Base-by-base conservation (phyloP, 2,797 vertebrate species). In the Xyrichtys novacula region DNA sequence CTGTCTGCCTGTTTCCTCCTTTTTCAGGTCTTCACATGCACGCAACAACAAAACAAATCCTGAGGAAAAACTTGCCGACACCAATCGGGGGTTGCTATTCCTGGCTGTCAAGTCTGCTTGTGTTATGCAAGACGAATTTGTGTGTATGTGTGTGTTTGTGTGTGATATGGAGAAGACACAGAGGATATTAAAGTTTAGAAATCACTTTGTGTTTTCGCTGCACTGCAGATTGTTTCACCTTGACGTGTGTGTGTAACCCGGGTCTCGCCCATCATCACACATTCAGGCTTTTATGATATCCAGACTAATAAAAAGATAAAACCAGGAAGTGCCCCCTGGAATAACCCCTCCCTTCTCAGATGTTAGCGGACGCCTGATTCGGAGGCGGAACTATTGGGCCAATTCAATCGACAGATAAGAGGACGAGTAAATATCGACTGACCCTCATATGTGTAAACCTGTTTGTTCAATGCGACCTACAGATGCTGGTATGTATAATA, bases 41-140 rank as follows among this genome's bases (percentile, higher is more conserved):
- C 47, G 40, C 34, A 34, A 47, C 5, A 19, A 36, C 64, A 20
- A 71, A 70, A 59, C 12, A 53, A 40, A 46, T 70, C 46, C 53
- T 31, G 14, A 54, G 61, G 56, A 65, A 55, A 71, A 65, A 43
- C 63, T 65, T 57, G 5, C 66, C 0, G 1, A 62, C 71, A 71
- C 66, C 50, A 74, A 69, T 76, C 56, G 55, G 12, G 42, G 11
- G 28, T 42, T 75, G 36, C 58, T 61, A 47, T 66, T 84, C 72
- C 65, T 34, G n/a, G 34, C 73, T 75, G 67, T 77, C 66, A 72
- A 55, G 69, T 72, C 56, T 63, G 60, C 40, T 71, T 42, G 31
- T 69, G 57, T 85, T 76, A 75, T 63, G 80, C 69, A 78, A 81
- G 49, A 66, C 60, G 36, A 12, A 31, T 60, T 20, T 54, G 47